Evolutionary conservation across 2,113 vertebrate genomes (phyloP).

Genomic region (Gorsachius goisagi): DNA sequence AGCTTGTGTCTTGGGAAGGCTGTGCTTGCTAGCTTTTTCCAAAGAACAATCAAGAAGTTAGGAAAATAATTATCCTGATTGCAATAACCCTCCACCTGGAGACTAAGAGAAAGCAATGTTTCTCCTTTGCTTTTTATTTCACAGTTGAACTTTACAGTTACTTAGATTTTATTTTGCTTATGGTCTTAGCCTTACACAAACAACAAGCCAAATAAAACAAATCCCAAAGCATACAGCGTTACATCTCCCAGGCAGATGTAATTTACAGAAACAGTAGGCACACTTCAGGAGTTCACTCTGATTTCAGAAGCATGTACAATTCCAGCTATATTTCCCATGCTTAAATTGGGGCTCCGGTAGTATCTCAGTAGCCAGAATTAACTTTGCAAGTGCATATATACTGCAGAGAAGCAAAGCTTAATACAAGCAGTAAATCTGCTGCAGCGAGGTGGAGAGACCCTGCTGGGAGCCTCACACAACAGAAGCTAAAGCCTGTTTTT

Average conservation of each 20-base stretch:
- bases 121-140: neutral
- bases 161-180: slow-evolving; percentile 28
- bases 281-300: neutral
- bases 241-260: slow-evolving; percentile 35
- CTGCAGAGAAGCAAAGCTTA: slow-evolving; percentile 8
- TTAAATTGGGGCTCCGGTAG: neutral
- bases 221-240: neutral
- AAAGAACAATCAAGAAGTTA: neutral
- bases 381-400: neutral
- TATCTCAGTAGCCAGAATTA: slow-evolving; percentile 2
- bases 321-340: neutral
- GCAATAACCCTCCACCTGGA: neutral
- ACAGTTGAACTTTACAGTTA: neutral
- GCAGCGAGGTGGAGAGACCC: neutral
- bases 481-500: neutral
- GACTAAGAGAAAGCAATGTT: neutral
- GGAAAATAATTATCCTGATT: neutral
- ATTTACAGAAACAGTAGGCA: slow-evolving; percentile 49
- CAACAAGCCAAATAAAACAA: slow-evolving; percentile 34
- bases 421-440: slow-evolving; percentile 3
- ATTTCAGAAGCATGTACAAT: slow-evolving; percentile 34
- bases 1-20: neutral
- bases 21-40: neutral
- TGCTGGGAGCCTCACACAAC: neutral
- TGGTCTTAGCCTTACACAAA: neutral